phyloP scores from a whole-genome alignment of 2,113 vertebrate species.

The Oreochromis tanganicae region DNA sequence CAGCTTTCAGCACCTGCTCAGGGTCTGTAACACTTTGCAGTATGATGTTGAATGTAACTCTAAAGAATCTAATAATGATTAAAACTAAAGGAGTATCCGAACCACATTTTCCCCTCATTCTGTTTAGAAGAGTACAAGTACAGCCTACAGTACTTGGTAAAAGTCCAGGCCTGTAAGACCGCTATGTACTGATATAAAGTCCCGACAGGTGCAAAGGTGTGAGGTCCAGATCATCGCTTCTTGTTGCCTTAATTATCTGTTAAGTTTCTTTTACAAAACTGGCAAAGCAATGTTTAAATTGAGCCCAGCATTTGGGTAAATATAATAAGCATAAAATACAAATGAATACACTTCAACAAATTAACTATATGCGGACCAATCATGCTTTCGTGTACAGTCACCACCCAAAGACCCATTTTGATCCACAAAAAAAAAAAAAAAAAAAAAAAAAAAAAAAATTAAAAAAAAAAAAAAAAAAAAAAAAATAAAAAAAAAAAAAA shows the following conservation, averaged over 20 bases:
- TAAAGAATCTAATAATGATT: background rate
- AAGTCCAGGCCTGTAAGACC: background rate
- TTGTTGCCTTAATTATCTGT: background rate
- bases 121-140: background rate
- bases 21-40: background rate
- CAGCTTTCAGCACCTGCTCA: background rate
- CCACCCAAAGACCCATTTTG: background rate
- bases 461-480: too few relatives aligned
- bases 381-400: background rate
- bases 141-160: background rate
- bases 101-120: background rate
- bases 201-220: background rate
- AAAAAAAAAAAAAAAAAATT: rapidly evolving
- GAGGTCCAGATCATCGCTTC: background rate
- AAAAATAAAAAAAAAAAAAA: too few relatives aligned
- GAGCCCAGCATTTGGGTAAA: rapidly evolving
- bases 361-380: background rate
- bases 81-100: background rate
- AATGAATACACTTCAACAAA: background rate
- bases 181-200: rapidly evolving
- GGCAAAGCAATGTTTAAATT: background rate
- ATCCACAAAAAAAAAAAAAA: background rate
- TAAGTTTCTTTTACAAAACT: background rate
- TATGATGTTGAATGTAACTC: background rate
- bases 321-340: background rate